phyloP scores from a whole-genome alignment of 2,888 invertebrate species.

The Lasioglossum oenotherae region DNA sequence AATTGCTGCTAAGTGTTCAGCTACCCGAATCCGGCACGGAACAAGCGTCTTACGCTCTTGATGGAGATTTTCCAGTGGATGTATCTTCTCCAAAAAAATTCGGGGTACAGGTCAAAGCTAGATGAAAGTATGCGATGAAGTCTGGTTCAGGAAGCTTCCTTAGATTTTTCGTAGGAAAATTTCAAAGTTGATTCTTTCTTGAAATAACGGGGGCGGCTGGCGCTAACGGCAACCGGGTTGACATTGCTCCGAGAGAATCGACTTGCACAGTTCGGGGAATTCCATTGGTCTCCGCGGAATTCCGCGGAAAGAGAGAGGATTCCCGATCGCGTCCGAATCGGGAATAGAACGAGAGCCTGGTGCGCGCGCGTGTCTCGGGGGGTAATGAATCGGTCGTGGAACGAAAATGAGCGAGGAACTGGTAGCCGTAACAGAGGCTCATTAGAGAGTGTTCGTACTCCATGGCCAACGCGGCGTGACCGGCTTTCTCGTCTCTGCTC shows the following conservation, averaged over 20 bases:
- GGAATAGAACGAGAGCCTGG: conserved; percentile 19
- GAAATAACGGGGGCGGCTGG: background rate
- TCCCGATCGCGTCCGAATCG: conserved; percentile 31
- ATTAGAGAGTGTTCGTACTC: conserved; percentile 84
- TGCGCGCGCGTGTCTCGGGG: conserved; percentile 24
- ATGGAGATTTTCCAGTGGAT: background rate
- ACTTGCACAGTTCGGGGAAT: background rate
- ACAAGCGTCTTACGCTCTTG: background rate
- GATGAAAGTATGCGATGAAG: background rate
- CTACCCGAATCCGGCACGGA: conserved; percentile 1
- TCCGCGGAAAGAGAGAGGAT: conserved; percentile 36
- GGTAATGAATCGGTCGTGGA: conserved; percentile 77
- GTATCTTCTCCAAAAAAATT: background rate
- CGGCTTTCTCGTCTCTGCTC: conserved; percentile 83
- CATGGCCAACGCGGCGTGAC: conserved; percentile 83
- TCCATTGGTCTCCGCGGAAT: conserved; percentile 8
- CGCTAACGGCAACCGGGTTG: background rate
- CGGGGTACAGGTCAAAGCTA: background rate
- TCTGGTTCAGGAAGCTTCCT: background rate
- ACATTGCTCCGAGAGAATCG: background rate
- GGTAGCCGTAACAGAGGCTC: conserved; percentile 80
- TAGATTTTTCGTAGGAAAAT: background rate
- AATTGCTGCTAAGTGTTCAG: background rate
- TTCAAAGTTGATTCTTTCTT: too few species aligned
- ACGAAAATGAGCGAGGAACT: conserved; percentile 69